Evolutionary conservation across 2,888 invertebrate genomes (phyloP), one percentile per base, ranked within the genome.

Genomic region (Nineta flava): DNA sequence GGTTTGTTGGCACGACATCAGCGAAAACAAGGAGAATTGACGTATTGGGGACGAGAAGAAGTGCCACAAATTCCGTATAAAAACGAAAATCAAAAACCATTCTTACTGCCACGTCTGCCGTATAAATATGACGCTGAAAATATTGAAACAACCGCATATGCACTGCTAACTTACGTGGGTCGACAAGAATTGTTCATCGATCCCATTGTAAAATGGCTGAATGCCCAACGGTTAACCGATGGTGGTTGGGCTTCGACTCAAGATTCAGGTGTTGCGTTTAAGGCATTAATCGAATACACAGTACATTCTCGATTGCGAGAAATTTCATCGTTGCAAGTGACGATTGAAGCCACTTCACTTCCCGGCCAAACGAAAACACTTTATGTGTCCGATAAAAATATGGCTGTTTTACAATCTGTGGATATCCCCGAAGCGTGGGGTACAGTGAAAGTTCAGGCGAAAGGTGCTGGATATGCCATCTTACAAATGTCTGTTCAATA

Each of bases 361-460:
- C 74, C 77, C 2, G 85, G 83, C 3, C 66, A 76, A 57, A 74
- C 80, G 2, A 75, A 75, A 55, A 73, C 73, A 1, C 70, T 91
- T 51, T 74, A 75, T 57, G 81, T 92, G 12, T 77, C 78, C 56
- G 79, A 84, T 58, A 75, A 81, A 53, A 87, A 91, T 69, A 70
- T 91, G 52, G 90, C 87, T 4, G 70, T 73, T 56, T 73, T 87
- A 59, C 91, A 91, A 68, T 77, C 72, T 53, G 76, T 92, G 51
- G 82, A 88, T 58, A 88, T 93, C 64, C 90, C 91, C 0, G 80
- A 85, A 60, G 93, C 93, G 44, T 95, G 90, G 87, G 95, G 95
- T 59, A 91, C 90, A 1, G 87, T 95, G 35, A 87, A 90, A 67
- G 90, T 94, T 44, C 83, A 87, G 57, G 93, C 90, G 0, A 84